Evolutionary conservation across 1,140 invertebrate species (phyloP).

Genomic region (Trinorchestia longiramus): DNA sequence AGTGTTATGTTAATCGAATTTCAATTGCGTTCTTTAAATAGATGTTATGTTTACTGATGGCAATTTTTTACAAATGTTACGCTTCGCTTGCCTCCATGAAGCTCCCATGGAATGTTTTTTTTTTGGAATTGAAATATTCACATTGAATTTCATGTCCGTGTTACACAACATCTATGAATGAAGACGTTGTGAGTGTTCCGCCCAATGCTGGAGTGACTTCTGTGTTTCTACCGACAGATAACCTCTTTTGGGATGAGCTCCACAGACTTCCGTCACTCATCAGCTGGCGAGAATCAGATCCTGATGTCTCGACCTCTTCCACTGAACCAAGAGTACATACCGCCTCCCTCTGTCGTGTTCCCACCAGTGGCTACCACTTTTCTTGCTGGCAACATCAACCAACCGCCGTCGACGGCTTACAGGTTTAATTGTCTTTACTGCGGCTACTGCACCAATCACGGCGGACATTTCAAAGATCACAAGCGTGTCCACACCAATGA

Average conservation of each 20-base stretch:
- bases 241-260: slow-evolving; percentile 32
- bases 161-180: neutral
- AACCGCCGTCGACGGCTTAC: neutral
- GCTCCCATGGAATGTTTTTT: neutral
- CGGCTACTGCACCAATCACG: slow-evolving; percentile 43
- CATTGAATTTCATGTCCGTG: neutral
- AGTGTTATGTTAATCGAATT: neutral
- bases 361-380: neutral
- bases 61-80: neutral
- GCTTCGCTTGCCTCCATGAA: neutral
- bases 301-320: neutral
- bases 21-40: neutral
- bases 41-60: neutral
- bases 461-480: slow-evolving; percentile 55
- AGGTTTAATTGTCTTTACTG: neutral
- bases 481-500: slow-evolving; percentile 53
- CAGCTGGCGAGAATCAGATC: neutral
- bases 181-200: neutral
- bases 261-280: neutral
- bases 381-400: neutral
- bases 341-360: neutral
- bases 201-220: slow-evolving; percentile 37
- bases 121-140: neutral
- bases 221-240: slow-evolving; percentile 42
- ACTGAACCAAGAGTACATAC: neutral